These are phyloP conservation scores for Actenoides hombroni DNA, from an alignment of 2,113 vertebrate genomes.

Conservation along the genomic window DNA sequence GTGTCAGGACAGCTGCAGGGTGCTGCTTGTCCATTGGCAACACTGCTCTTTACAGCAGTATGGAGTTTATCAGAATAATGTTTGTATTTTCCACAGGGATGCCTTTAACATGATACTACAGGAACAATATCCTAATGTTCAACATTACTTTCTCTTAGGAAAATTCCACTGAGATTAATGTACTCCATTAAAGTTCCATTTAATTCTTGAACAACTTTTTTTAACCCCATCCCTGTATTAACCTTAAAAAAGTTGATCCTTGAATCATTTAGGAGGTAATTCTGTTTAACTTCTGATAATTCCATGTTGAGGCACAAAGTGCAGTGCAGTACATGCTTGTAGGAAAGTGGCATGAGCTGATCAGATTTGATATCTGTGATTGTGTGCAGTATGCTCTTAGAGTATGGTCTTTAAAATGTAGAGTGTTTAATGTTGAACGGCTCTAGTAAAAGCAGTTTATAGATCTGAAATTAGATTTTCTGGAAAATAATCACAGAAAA, in stretches of 20 bases:
- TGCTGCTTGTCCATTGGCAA: not conserved
- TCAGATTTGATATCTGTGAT: not conserved
- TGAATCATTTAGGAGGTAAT: not conserved
- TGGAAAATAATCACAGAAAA: conserved; percentile 9
- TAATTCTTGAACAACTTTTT: not conserved
- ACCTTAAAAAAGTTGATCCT: not conserved
- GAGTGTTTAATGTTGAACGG: not conserved
- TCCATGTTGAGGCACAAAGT: not conserved
- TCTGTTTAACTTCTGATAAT: not conserved
- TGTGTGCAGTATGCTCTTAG: not conserved
- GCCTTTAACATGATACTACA: not conserved
- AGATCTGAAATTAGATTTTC: conserved; percentile 8
- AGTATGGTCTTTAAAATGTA: not conserved
- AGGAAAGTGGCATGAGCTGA: not conserved
- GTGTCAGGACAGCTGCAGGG: not conserved
- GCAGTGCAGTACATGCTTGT: not conserved
- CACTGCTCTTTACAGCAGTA: not conserved
- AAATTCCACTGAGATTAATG: not conserved
- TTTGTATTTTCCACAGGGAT: not conserved
- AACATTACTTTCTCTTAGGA: not conserved
- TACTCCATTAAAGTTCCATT: not conserved
- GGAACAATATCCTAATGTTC: not conserved
- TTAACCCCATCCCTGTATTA: not conserved
- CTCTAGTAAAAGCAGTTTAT: not conserved
- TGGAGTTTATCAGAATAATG: not conserved